Evolutionary conservation across 2,888 invertebrate species (phyloP).

Genomic region (Halictus quadricinctus): DNA sequence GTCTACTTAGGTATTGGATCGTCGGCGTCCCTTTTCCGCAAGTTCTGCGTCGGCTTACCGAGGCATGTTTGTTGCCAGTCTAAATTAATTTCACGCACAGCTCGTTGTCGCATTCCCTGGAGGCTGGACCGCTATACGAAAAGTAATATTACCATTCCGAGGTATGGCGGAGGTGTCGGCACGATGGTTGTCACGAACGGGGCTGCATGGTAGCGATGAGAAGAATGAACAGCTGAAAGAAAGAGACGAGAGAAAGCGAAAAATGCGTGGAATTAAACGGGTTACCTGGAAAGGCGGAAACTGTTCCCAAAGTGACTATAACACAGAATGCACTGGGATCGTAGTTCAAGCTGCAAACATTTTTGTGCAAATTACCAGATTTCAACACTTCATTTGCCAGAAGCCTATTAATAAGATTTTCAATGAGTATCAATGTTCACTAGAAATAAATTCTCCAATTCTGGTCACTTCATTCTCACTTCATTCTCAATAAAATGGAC

Average conservation of each 20-base stretch:
- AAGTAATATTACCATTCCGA: conserved; percentile 65
- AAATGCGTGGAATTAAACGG: conserved; percentile 8
- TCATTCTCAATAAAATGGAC: neutral
- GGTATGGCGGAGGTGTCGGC: conserved; percentile 53
- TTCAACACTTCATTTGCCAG: neutral
- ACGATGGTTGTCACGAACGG: neutral
- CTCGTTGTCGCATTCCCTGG: conserved; percentile 67
- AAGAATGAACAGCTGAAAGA: neutral
- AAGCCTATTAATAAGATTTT: neutral
- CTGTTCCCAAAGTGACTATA: neutral
- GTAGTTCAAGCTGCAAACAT: neutral
- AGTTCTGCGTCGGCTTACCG: conserved; percentile 54
- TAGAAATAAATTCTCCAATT: neutral
- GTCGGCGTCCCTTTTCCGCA: conserved; percentile 18
- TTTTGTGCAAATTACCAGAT: neutral
- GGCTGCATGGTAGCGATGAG: conserved; percentile 4
- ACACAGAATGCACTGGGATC: neutral
- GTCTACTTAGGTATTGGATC: conserved; percentile 48
- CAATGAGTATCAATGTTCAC: too few species aligned
- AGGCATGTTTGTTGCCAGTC: conserved; percentile 59
- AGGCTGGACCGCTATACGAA: conserved; percentile 55
- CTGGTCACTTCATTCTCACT: neutral
- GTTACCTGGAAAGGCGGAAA: neutral
- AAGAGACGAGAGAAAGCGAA: neutral
- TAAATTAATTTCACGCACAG: conserved; percentile 68